Conservation (phyloP, 2,888 invertebrate genomes). For the Pecten maximus region DNA sequence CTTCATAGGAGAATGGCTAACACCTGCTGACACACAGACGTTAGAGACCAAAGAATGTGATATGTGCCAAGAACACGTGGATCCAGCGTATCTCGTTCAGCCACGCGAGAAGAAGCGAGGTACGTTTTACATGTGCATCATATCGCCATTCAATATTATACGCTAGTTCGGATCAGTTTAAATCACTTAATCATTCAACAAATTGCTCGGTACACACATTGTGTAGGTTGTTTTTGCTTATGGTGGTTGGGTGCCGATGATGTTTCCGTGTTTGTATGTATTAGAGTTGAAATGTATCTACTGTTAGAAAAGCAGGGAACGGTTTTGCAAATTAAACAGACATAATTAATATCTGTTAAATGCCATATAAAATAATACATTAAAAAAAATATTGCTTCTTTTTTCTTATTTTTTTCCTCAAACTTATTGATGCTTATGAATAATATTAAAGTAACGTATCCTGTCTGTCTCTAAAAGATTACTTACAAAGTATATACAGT, state of each 20-base stretch:
- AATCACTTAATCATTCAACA: background rate
- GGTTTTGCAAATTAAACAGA: background rate
- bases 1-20: constrained; percentile 81
- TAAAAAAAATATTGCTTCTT: no score
- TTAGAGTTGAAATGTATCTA: background rate
- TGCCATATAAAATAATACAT: no score
- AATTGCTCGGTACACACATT: background rate
- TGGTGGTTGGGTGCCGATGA: background rate
- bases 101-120: constrained; percentile 79
- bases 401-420: no score
- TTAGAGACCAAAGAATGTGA: constrained; percentile 71
- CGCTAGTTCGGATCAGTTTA: background rate
- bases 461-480: no score
- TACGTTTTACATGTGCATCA: constrained; percentile 52
- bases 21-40: constrained; percentile 79
- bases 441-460: no score
- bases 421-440: no score
- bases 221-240: background rate
- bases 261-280: background rate
- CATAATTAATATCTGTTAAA: no score
- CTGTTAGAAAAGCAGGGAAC: background rate
- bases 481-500: no score
- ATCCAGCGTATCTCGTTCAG: constrained; percentile 77
- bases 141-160: background rate
- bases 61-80: constrained; percentile 72